phyloP scores from a whole-genome alignment of 2,113 vertebrate species.

The Trachemys scripta region DNA sequence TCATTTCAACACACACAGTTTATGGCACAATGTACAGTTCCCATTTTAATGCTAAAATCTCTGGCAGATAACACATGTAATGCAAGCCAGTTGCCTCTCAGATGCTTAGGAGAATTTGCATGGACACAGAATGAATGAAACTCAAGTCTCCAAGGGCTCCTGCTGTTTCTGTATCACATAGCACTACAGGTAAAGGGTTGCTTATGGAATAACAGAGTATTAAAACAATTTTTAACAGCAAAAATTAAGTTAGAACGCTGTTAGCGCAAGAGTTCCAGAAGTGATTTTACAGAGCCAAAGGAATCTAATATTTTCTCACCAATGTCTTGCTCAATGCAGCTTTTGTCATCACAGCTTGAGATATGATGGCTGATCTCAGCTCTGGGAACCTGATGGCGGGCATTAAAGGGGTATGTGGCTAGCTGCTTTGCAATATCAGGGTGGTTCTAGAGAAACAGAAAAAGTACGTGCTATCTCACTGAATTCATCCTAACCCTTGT shows the following conservation, averaged over 20 bases:
- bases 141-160: background rate
- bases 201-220: background rate
- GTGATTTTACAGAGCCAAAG: background rate
- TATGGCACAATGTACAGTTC: conserved; percentile 13
- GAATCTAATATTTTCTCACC: conserved; percentile 60
- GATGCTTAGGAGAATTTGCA: conserved; percentile 17
- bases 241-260: background rate
- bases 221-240: conserved; percentile 15
- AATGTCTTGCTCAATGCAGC: conserved; percentile 78
- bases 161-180: background rate
- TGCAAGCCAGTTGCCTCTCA: background rate
- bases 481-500: background rate
- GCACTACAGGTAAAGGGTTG: background rate
- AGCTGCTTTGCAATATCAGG: conserved; percentile 73
- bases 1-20: background rate
- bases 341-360: conserved; percentile 77
- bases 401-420: conserved; percentile 81
- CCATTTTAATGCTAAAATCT: background rate
- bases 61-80: background rate
- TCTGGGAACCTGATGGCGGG: conserved; percentile 77
- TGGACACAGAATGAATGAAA: background rate
- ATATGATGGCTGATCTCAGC: conserved; percentile 78
- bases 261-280: background rate
- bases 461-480: background rate
- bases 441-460: conserved; percentile 72